These are phyloP conservation scores for Euwallacea similis DNA, from an alignment of 1,140 invertebrate genomes.

Conservation along the genomic window DNA sequence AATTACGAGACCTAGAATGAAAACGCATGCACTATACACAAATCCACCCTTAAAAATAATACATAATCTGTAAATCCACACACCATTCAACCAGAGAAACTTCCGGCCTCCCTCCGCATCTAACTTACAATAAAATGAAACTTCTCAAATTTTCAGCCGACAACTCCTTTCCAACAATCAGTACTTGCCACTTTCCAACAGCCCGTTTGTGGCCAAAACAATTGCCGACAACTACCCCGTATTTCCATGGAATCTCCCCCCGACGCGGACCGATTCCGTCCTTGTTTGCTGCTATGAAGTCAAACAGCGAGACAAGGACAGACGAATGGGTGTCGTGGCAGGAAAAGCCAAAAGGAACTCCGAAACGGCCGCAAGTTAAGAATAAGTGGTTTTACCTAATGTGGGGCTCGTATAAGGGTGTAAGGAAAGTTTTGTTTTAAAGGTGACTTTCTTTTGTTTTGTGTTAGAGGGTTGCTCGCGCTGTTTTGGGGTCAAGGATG, in stretches of 20 bases:
- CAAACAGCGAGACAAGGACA: background rate
- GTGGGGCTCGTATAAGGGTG: conserved; percentile 30
- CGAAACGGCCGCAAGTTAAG: conserved; percentile 34
- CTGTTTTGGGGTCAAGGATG: conserved; percentile 23
- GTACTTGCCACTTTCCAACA: conserved; percentile 38
- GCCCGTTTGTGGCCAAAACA: conserved; percentile 38
- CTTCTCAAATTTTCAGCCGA: conserved; percentile 37
- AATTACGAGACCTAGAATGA: too few species aligned
- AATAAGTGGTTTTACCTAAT: conserved; percentile 36
- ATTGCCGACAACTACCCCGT: conserved; percentile 35
- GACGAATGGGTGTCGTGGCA: background rate
- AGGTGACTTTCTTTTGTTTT: conserved; percentile 30
- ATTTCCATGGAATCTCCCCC: background rate
- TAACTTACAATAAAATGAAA: conserved; percentile 30
- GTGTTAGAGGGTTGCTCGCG: background rate
- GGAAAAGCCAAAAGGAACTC: conserved; percentile 17
- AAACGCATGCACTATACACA: too few species aligned
- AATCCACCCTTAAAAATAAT: too few species aligned
- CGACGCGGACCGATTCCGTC: background rate
- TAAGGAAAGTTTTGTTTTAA: conserved; percentile 31
- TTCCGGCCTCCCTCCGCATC: conserved; percentile 6
- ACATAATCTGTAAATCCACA: too few species aligned
- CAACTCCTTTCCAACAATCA: conserved; percentile 34
- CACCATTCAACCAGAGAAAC: background rate
- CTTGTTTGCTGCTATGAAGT: background rate